A percentile compares a stretch with the other conserved stretches of the same genome.
phyloP scores from a whole-genome alignment of 2,888 invertebrate genomes.

The Unio pictorum region DNA sequence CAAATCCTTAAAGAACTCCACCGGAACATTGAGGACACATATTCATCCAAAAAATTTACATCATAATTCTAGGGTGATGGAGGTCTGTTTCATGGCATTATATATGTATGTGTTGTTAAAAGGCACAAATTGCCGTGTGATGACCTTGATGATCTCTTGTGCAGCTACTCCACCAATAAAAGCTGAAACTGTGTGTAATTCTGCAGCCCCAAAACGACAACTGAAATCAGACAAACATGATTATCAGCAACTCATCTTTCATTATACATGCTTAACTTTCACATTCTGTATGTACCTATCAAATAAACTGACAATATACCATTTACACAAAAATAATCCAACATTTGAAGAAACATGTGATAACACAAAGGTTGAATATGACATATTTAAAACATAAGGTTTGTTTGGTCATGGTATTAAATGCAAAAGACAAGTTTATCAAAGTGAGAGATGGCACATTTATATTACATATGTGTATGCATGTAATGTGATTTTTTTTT shows the following conservation, averaged over 20 bases:
- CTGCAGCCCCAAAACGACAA: slow-evolving; percentile 90
- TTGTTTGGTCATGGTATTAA: no score
- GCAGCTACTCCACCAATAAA: slow-evolving; percentile 94
- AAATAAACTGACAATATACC: not conserved
- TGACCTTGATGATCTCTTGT: slow-evolving; percentile 95
- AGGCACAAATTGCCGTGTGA: slow-evolving; percentile 96
- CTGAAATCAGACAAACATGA: slow-evolving; percentile 38
- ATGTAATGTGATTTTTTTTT: no score
- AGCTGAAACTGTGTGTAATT: slow-evolving; percentile 94
- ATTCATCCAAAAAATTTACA: not conserved
- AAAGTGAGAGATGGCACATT: no score
- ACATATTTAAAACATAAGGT: no score
- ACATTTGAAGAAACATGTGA: no score
- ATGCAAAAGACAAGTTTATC: no score
- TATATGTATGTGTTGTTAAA: slow-evolving; percentile 96
- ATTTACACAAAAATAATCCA: not conserved
- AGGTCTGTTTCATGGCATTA: slow-evolving; percentile 91
- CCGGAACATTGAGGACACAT: no score
- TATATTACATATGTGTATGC: no score
- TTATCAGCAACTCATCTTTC: not conserved
- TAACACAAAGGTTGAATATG: no score
- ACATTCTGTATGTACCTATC: no score
- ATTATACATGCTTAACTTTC: not conserved
- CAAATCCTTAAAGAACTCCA: no score
- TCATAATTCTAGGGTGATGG: slow-evolving; percentile 61